These are phyloP conservation scores for Sitobion miscanthi DNA, from an alignment of 1,140 invertebrate species.

Conservation along the genomic window DNA sequence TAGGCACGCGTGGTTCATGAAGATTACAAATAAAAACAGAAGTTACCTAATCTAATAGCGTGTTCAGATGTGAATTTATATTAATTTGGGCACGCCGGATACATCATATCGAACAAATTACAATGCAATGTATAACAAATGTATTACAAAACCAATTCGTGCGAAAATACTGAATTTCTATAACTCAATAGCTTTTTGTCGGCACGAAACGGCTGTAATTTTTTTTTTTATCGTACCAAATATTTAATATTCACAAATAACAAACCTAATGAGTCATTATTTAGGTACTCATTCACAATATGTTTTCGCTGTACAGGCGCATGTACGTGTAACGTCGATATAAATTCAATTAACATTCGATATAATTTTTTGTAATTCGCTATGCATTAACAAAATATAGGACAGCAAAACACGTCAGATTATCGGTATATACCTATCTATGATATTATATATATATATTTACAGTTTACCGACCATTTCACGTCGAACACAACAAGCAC, in stretches of 20 bases:
- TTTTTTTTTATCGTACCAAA: slow-evolving; percentile 1
- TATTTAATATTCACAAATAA: slow-evolving; percentile 4
- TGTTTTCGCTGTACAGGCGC: background rate
- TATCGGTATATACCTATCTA: background rate
- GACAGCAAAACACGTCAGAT: slow-evolving; percentile 11
- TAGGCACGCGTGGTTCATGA: background rate
- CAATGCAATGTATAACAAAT: background rate
- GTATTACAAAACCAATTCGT: background rate
- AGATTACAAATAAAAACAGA: background rate
- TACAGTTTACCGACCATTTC: background rate
- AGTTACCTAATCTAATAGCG: background rate
- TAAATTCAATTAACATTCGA: background rate
- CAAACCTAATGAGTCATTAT: background rate
- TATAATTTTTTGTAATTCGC: background rate
- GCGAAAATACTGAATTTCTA: background rate
- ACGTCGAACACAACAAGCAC: slow-evolving; percentile 19
- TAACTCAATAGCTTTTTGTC: background rate
- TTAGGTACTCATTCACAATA: background rate
- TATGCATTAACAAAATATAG: background rate
- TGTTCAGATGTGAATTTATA: background rate
- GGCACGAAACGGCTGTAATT: background rate
- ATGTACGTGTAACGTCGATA: background rate
- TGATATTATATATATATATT: background rate
- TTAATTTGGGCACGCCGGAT: background rate
- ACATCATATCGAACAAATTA: background rate